Evolutionary conservation across 2,888 invertebrate species (phyloP), one percentile per base, ranked within the genome.

Genomic region (Aporophyla lueneburgensis): DNA sequence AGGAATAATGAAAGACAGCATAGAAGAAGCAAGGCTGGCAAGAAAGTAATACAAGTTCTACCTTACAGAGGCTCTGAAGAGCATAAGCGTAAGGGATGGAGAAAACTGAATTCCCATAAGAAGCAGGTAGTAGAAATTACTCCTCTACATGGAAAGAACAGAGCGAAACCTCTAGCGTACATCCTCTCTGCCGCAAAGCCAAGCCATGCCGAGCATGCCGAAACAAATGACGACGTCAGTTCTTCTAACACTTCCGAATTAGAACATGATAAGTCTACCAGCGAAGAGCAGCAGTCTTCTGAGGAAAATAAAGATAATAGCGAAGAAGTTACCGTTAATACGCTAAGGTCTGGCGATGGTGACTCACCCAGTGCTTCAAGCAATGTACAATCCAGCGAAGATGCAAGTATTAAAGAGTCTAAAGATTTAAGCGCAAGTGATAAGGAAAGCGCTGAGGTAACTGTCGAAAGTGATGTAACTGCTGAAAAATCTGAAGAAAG

Each of bases 41-140:
- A 88, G 12, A 87, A 86, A 6, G 77, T 84, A 5, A 81, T 87
- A 0, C 86, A 86, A 6, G 80, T 84, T 0, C 43, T 87, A 0
- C 86, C 86, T 1, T 69, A 81, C 21, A 70, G 74, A 14, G 71
- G 76, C 0, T 84, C 86, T 0, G 72, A 81, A n/a, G 86, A 82
- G 33, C 81, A 82, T 21, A 62, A 86, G 9, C 77, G 71, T 0
- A 59, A 77, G 0, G 70, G 76, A 0, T 86, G 86, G 88, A 63
- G 82, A 1, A 79, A 75, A 12, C 51, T 86, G 1, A 84, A 82
- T 43, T 65, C 88, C 0, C 84, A 71, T 12, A 87, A 88, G 21
- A 86, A 86, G 12, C 86, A 86, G 14, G 86, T 86, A 0, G 86
- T 86, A 1, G 86, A 86, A 59, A 86, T 86, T 5, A 86, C 86